These are phyloP conservation scores for Parotocinclus haroldoi DNA, from an alignment of 2,797 vertebrate species.

Conservation along the genomic window DNA sequence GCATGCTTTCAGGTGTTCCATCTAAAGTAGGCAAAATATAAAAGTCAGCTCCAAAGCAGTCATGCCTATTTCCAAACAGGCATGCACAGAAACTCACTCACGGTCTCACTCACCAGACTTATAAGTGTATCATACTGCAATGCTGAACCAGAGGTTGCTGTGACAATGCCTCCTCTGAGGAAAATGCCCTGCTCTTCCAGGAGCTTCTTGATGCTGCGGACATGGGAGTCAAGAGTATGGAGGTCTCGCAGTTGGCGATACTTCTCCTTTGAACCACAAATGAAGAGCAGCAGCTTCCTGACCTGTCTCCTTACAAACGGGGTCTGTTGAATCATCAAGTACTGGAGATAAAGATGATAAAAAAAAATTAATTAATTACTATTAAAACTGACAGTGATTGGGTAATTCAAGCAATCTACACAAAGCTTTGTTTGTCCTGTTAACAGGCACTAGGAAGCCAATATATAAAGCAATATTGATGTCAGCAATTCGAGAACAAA, in stretches of 20 bases:
- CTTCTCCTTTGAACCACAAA: constrained; percentile 98
- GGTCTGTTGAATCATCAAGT: constrained; percentile 98
- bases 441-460: too few relatives aligned
- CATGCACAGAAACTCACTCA: background rate
- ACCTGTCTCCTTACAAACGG: constrained; percentile 96
- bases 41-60: constrained; percentile 5
- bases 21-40: constrained; percentile 66
- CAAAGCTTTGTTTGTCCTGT: too few relatives aligned
- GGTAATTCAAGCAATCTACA: too few relatives aligned
- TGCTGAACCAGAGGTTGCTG: constrained; percentile 92
- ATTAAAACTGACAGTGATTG: too few relatives aligned
- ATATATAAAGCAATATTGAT: too few relatives aligned
- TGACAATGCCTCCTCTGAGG: constrained; percentile 89
- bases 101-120: constrained; percentile 77
- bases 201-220: constrained; percentile 93
- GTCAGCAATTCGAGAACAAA: background rate
- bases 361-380: background rate
- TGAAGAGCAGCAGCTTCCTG: constrained; percentile 93
- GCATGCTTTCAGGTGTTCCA: constrained; percentile 97
- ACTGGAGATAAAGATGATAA: constrained; percentile 62
- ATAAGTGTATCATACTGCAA: constrained; percentile 96
- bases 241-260: constrained; percentile 95
- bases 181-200: constrained; percentile 97
- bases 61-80: background rate
- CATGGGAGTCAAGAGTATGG: constrained; percentile 93